Conservation (phyloP, 2,113 vertebrate species). For the Sorex araneus region DNA sequence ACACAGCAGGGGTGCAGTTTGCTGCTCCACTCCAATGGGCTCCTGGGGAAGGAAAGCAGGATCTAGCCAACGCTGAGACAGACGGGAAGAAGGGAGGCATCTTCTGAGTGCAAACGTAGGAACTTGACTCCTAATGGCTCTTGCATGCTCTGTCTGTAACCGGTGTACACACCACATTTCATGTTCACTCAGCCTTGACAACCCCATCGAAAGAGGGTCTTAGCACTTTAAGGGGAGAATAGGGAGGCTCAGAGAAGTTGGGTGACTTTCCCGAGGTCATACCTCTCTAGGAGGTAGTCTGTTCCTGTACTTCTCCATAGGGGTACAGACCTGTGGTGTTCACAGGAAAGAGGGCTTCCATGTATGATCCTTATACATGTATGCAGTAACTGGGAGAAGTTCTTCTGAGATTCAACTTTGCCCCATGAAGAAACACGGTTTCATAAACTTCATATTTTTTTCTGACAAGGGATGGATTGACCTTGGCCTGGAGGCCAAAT, state of each 20-base stretch:
- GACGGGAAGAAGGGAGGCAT: background rate
- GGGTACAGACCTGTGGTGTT: background rate
- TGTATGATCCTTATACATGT: background rate
- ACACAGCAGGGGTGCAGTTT: background rate
- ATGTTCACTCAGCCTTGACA: background rate
- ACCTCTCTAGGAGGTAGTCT: background rate
- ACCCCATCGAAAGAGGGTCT: background rate
- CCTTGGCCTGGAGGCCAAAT: background rate
- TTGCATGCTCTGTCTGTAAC: background rate
- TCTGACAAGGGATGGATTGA: background rate
- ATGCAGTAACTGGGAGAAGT: background rate
- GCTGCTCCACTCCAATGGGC: background rate
- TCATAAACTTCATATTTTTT: background rate
- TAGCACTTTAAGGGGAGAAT: background rate
- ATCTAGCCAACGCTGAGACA: background rate
- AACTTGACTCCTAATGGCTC: background rate
- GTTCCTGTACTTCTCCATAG: background rate
- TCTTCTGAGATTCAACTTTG: background rate
- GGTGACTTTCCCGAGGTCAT: conserved; percentile 11
- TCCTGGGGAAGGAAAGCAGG: background rate
- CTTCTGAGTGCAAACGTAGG: background rate
- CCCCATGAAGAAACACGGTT: background rate
- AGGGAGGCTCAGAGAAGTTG: background rate
- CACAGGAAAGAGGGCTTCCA: background rate
- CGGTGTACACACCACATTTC: background rate